Base-by-base conservation (phyloP, 2,888 invertebrate genomes). In the Conus canariensis region DNA sequence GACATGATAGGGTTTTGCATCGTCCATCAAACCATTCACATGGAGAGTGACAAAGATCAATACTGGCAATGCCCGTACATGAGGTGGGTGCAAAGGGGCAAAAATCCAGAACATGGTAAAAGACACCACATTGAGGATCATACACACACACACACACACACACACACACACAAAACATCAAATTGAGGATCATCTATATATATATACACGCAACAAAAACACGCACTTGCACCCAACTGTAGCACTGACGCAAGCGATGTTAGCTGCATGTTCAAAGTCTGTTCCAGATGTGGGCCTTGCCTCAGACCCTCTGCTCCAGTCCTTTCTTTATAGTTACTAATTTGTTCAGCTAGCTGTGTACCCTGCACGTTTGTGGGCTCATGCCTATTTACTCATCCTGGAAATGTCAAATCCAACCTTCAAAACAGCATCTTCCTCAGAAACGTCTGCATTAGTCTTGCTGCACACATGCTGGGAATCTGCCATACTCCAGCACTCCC, bases 121-220 rank as follows among this genome's bases (percentile, higher is more conserved):
- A 19, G 19, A 74, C 14, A 12, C 45, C 45, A 45, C 45, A 45
- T 45, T 45, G 45, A 45, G 45, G 45, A 45, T 45, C 45, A 45
- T 45, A 45, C 3, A 45, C 3, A 45, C 45, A 90, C 80, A 86
- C 16, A 87, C 82, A 90, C 60, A 56, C 22, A 80, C 25, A 85
- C 85, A 85, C 85, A 85, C 85, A n/a, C 86, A 90, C 77, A 90
- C 19, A 70, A 1, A 0, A 19, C 12, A 74, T 19, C 8, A 74
- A 74, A 74, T 19, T 74, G 22, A 74, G 8, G n/a, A 74, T 19
- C 19, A 74, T 22, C 3, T 19, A 2, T 19, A 74, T 30, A 87
- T 74, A 87, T 30, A 87, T 74, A 90, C 67, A 80, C 70, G 9
- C 19, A 56, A 25, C 74, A 25, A 80, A 9, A 0, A 22, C 16